Percentiles rank a stretch among this genome's conserved stretches.
Evolutionary conservation across 1,140 invertebrate genomes (phyloP).

Genomic region (Branchinecta lynchi): DNA sequence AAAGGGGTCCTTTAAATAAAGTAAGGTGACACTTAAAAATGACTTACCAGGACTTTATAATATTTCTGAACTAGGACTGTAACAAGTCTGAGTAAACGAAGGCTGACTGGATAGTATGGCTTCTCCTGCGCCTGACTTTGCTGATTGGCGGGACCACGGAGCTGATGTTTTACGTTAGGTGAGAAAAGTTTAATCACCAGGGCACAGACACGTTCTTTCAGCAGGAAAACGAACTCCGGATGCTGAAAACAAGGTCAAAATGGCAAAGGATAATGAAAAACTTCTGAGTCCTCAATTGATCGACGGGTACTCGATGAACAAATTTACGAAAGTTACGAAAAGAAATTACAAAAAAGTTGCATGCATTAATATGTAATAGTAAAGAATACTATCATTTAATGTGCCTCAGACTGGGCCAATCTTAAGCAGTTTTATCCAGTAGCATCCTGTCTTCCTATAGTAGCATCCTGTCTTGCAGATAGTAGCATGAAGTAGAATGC

Average conservation of each 20-base stretch:
- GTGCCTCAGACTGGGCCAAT: no score
- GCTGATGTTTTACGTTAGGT: slow-evolving; percentile 66
- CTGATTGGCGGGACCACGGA: slow-evolving; percentile 42
- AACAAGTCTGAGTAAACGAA: slow-evolving; percentile 80
- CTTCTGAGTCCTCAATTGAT: no score
- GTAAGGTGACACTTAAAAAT: not conserved
- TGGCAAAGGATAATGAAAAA: slow-evolving; percentile 15
- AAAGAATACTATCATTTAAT: no score
- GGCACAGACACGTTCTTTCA: slow-evolving; percentile 93
- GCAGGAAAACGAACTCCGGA: slow-evolving; percentile 77
- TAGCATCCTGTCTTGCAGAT: no score
- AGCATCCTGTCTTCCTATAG: no score
- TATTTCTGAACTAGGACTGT: slow-evolving; percentile 85
- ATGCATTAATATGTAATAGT: no score
- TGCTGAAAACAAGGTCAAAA: slow-evolving; percentile 49
- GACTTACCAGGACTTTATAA: slow-evolving; percentile 68
- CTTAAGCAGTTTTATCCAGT: no score
- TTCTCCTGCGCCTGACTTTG: slow-evolving; percentile 59
- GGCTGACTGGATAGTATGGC: slow-evolving; percentile 91
- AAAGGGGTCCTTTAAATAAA: no score
- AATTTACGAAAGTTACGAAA: no score
- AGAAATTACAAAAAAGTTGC: no score
- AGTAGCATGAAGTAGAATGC: no score
- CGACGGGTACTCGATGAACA: no score
- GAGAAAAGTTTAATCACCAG: slow-evolving; percentile 95